phyloP scores from a whole-genome alignment of 2,113 vertebrate species.

The Cebus imitator region DNA sequence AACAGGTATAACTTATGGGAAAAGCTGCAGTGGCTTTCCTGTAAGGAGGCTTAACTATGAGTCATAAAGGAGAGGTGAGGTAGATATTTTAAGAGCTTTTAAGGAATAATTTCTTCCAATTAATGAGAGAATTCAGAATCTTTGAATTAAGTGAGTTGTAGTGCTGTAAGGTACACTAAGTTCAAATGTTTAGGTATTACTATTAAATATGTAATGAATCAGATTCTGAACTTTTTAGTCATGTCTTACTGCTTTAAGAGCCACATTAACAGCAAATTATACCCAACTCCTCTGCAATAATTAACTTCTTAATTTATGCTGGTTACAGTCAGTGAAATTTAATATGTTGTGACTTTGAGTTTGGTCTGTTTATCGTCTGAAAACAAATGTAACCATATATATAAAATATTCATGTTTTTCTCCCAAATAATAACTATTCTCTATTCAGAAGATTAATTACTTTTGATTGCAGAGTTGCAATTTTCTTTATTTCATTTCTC shows the following conservation, averaged over 20 bases:
- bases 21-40: slow-evolving; percentile 53
- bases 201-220: not conserved
- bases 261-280: not conserved
- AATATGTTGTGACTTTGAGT: not conserved
- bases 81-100: slow-evolving; percentile 58
- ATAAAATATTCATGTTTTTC: not conserved
- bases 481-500: not conserved
- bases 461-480: not conserved
- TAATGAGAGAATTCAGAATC: slow-evolving; percentile 59
- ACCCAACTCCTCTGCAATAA: not conserved
- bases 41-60: slow-evolving; percentile 57
- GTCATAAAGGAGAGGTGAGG: slow-evolving; percentile 66
- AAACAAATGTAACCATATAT: not conserved
- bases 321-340: not conserved
- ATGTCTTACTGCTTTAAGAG: not conserved
- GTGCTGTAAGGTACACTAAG: not conserved
- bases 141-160: slow-evolving; percentile 55
- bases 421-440: not conserved
- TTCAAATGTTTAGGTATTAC: slow-evolving; percentile 20
- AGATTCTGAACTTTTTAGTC: not conserved
- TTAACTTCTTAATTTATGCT: slow-evolving; percentile 19
- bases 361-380: not conserved
- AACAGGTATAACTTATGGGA: slow-evolving; percentile 54
- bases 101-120: slow-evolving; percentile 57
- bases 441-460: slow-evolving; percentile 41